Evolutionary conservation across 2,113 vertebrate genomes (phyloP).

Genomic region (Ascaphus truei): DNA sequence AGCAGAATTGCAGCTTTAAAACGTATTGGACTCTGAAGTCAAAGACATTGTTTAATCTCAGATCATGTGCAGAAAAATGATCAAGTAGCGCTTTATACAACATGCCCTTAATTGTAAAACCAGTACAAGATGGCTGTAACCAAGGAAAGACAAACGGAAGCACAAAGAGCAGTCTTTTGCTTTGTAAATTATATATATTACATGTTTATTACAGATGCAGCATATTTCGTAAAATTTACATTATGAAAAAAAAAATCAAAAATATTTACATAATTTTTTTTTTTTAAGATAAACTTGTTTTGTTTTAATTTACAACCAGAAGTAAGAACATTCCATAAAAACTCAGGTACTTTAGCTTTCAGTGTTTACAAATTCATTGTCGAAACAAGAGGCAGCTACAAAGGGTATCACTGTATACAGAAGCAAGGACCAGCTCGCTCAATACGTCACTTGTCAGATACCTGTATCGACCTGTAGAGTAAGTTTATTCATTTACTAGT

Average conservation of each 20-base stretch:
- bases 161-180: not conserved
- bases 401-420: constrained; percentile 60
- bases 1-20: too few relatives aligned
- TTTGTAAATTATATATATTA: constrained; percentile 75
- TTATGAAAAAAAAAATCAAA: constrained; percentile 86
- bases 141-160: too few relatives aligned
- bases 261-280: constrained; percentile 75
- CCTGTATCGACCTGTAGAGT: constrained; percentile 51
- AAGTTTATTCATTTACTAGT: constrained; percentile 50
- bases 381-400: constrained; percentile 66
- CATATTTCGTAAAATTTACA: constrained; percentile 81
- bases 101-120: too few relatives aligned
- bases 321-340: constrained; percentile 61
- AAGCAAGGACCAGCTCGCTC: constrained; percentile 97
- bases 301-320: constrained; percentile 74
- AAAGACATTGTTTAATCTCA: too few relatives aligned
- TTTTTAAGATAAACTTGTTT: constrained; percentile 67
- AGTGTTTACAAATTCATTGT: constrained; percentile 66
- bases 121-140: too few relatives aligned
- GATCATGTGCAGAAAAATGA: too few relatives aligned
- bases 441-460: constrained; percentile 47
- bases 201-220: constrained; percentile 92
- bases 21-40: too few relatives aligned
- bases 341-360: constrained; percentile 61
- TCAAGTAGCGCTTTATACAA: too few relatives aligned